A percentile compares a stretch with the other conserved stretches of the same genome.
Conservation (phyloP, 2,888 invertebrate genomes). For the Petrolisthes cinctipes region DNA sequence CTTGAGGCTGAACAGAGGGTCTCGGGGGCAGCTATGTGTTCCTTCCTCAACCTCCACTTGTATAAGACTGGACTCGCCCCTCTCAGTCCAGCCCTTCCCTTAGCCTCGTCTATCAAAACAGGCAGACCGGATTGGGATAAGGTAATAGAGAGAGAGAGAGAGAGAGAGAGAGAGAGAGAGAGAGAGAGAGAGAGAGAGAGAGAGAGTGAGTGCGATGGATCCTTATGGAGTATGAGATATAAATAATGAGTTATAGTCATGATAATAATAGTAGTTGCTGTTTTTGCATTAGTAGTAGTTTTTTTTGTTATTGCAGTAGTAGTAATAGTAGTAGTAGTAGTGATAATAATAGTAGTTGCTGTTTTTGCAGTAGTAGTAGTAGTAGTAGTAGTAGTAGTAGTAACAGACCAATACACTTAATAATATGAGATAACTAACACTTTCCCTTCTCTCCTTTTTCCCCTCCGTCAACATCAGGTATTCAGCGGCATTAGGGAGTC, state of each 20-base stretch:
- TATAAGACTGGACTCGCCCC: slow-evolving; percentile 63
- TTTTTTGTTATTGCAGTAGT: neutral
- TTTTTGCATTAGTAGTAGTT: neutral
- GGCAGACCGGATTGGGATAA: slow-evolving; percentile 66
- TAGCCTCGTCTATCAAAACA: slow-evolving; percentile 54
- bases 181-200: neutral
- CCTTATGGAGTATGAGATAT: neutral
- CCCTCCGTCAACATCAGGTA: slow-evolving; percentile 40
- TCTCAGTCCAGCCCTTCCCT: slow-evolving; percentile 54
- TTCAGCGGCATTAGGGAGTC: slow-evolving; percentile 61
- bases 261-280: neutral
- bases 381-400: neutral
- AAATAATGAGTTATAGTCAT: neutral
- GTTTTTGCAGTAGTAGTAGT: neutral
- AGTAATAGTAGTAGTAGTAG: slow-evolving; percentile 12
- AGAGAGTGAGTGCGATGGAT: neutral
- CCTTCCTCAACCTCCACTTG: slow-evolving; percentile 65
- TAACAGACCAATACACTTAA: neutral
- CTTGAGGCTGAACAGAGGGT: slow-evolving; percentile 68
- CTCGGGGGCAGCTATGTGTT: slow-evolving; percentile 64
- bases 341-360: neutral
- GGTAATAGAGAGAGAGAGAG: slow-evolving; percentile 27
- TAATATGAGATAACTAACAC: neutral
- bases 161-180: neutral
- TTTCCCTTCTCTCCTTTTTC: neutral